Percentiles rank a stretch among this genome's conserved stretches.
Conservation (phyloP, 2,888 invertebrate species). For the Drosophila pseudotakahashii region DNA sequence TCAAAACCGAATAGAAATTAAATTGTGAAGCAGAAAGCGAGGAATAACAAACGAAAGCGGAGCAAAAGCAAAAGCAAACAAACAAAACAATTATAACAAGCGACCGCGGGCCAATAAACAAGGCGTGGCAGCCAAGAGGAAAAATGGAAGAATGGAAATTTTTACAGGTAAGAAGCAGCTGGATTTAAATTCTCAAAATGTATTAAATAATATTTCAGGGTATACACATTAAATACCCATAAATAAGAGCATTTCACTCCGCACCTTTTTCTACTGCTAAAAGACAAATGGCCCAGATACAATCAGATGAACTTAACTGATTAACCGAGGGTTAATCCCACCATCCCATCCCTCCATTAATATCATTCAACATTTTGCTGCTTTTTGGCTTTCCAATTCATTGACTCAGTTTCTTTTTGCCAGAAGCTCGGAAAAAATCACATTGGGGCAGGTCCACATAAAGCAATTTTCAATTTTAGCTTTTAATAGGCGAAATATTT, state of each 20-base stretch:
- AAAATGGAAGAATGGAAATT: background rate
- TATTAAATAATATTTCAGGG: background rate
- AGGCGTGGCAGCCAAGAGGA: slow-evolving; percentile 11
- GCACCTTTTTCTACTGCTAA: background rate
- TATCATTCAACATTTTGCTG: background rate
- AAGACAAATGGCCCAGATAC: slow-evolving; percentile 14
- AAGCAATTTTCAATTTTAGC: slow-evolving; percentile 60
- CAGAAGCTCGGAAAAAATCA: slow-evolving; percentile 9
- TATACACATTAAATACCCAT: too few relatives aligned
- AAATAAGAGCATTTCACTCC: background rate
- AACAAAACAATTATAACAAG: slow-evolving; percentile 61
- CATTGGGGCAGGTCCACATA: slow-evolving; percentile 32
- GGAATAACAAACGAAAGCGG: slow-evolving; percentile 34
- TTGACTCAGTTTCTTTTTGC: slow-evolving; percentile 13
- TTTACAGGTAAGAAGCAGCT: background rate
- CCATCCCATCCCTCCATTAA: slow-evolving; percentile 7
- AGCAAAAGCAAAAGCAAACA: slow-evolving; percentile 39
- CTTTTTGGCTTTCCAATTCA: slow-evolving; percentile 20
- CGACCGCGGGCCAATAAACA: slow-evolving; percentile 33
- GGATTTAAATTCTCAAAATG: background rate
- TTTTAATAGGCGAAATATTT: slow-evolving; percentile 66
- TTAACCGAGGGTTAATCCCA: slow-evolving; percentile 16
- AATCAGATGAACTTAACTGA: slow-evolving; percentile 14
- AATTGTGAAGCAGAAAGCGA: slow-evolving; percentile 42
- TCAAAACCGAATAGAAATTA: slow-evolving; percentile 55